Base-by-base conservation (phyloP, 2,113 vertebrate genomes). In the Triplophysa tibetana region DNA sequence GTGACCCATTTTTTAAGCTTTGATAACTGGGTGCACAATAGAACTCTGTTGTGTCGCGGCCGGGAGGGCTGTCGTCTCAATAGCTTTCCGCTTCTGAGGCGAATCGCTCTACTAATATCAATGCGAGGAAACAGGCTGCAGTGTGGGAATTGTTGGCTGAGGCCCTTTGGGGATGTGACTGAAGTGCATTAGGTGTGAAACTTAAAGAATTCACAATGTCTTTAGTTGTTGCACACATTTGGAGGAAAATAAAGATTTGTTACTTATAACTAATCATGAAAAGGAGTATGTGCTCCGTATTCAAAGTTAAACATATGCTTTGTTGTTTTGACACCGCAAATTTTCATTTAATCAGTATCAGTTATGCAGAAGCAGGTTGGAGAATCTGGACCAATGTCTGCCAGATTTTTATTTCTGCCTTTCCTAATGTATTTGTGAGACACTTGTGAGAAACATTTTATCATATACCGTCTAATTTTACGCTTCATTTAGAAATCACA, bases 391-490 rank as follows among this genome's bases (percentile, higher is more conserved):
- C 26, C 78, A 75, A 23, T 29, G 43, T 52, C 58, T 72, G 48
- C 38, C 58, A 65, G 61, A 41, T 66, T 67, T 54, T n/a, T 67
- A 43, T 45, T 68, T 45, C 8, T 70, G 45, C 45, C 24, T 58
- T 68, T 52, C 62, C 50, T 67, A 13, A 26, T 63, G 54, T 61
- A 24, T 19, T 64, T 56, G 23, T 23, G 38, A 62, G 38, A 14
- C 61, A 72, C 50, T 69, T 29, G 69, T 56, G 80, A 70, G 62
- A 43, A 81, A 69, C 81, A 77, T 41, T 84, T 79, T 63, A 82
- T 84, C 86, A 81, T 62, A 81, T 62, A 69, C 54, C 86, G 88
- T 89, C 88, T 82, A 78, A 90, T 90, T 90, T 91, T 82, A 79
- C 85, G 86, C 84, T 83, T 73, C 29, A 67, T 43, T 77, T 87